Evolutionary conservation across 35 echinoderm and acorn worm species (phyloP).

Genomic region (Heliocidaris erythrogramma): DNA sequence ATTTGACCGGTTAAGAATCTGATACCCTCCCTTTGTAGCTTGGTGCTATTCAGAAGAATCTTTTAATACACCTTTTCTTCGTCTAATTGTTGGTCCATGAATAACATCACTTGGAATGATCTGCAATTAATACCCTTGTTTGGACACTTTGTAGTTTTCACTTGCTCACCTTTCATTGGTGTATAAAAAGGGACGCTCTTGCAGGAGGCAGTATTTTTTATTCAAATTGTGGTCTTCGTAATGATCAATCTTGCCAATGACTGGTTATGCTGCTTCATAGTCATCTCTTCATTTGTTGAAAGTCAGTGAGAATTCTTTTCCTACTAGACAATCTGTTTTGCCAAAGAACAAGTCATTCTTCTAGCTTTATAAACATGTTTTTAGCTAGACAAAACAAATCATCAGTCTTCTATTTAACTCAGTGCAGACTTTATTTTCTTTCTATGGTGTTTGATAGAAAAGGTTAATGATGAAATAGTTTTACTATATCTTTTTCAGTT

Average conservation of each 20-base stretch:
- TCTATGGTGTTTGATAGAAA: not conserved
- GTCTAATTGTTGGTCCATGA: not conserved
- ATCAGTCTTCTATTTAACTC: not conserved
- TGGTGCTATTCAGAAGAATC: not conserved
- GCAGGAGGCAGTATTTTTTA: not conserved
- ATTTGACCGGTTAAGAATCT: constrained; percentile 7
- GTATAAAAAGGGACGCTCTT: not conserved
- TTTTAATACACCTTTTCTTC: constrained; percentile 16
- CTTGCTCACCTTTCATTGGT: not conserved
- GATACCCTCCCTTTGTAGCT: not conserved
- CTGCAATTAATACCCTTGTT: not conserved
- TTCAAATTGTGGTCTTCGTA: not conserved
- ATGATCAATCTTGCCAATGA: not conserved
- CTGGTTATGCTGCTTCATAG: not conserved
- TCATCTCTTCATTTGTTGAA: not conserved
- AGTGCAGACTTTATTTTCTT: not conserved
- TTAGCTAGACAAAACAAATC: not conserved
- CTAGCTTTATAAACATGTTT: not conserved
- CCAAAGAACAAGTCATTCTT: not conserved
- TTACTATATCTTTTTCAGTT: too few species aligned
- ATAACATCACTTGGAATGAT: not conserved
- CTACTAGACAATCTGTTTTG: not conserved
- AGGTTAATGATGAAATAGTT: too few species aligned
- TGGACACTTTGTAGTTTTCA: not conserved
- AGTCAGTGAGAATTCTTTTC: not conserved